These are phyloP conservation scores for Asobara japonica DNA, from an alignment of 1,140 invertebrate genomes.

Conservation along the genomic window DNA sequence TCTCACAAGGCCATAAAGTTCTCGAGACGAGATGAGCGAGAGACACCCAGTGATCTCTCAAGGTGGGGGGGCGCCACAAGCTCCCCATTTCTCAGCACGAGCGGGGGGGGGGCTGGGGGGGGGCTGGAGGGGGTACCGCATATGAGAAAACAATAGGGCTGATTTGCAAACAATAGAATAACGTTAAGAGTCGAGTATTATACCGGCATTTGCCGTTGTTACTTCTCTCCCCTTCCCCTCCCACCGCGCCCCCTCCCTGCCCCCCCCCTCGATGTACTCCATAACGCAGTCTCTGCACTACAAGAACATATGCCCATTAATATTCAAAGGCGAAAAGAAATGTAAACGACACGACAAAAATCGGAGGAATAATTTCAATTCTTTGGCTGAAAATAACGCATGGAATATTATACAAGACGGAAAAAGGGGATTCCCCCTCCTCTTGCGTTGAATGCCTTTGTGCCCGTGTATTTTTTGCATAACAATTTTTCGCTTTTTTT, in stretches of 20 bases:
- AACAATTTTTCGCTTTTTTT: not conserved
- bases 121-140: too few species aligned
- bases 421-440: slow-evolving; percentile 51
- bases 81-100: not conserved
- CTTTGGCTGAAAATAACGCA: slow-evolving; percentile 38
- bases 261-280: not conserved
- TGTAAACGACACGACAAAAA: slow-evolving; percentile 68
- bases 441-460: slow-evolving; percentile 11
- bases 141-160: slow-evolving; percentile 69
- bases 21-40: too few species aligned
- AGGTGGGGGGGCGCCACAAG: slow-evolving; percentile 11
- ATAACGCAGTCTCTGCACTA: not conserved
- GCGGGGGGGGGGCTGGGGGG: slow-evolving; percentile 34
- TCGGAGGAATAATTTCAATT: slow-evolving; percentile 67
- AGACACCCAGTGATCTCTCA: slow-evolving; percentile 15
- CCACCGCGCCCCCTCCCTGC: not conserved
- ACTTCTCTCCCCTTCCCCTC: slow-evolving; percentile 52
- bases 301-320: slow-evolving; percentile 66
- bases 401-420: slow-evolving; percentile 40
- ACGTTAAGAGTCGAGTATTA: slow-evolving; percentile 67
- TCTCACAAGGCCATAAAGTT: too few species aligned
- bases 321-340: slow-evolving; percentile 69
- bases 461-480: not conserved
- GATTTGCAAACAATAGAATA: slow-evolving; percentile 70
- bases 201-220: slow-evolving; percentile 58